Evolutionary conservation across 2,797 vertebrate species (phyloP).

Genomic region (Dermochelys coriacea): DNA sequence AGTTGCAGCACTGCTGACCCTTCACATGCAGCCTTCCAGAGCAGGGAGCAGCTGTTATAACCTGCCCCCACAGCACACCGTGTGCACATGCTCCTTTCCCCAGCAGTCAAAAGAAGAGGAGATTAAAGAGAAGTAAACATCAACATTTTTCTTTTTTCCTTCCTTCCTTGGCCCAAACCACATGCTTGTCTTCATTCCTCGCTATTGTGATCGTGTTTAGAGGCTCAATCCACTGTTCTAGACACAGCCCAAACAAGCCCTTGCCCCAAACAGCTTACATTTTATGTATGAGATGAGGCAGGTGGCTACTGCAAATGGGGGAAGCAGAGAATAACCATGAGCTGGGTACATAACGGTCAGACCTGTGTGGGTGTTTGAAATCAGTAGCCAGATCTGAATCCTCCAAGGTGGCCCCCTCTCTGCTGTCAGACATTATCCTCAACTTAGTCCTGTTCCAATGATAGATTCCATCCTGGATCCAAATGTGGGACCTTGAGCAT

Average conservation of each 20-base stretch:
- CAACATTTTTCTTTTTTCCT: background rate
- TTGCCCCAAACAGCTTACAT: background rate
- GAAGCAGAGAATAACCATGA: background rate
- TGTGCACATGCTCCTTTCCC: background rate
- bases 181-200: background rate
- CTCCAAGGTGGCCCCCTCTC: background rate
- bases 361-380: background rate
- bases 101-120: background rate
- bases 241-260: background rate
- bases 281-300: background rate
- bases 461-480: background rate
- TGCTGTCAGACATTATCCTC: background rate
- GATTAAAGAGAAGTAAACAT: background rate
- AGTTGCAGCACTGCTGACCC: background rate
- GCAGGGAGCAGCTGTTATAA: background rate
- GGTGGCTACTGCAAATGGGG: background rate
- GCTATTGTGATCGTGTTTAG: background rate
- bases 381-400: accelerated
- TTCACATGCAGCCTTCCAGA: background rate
- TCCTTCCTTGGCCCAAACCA: background rate
- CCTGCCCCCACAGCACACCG: background rate
- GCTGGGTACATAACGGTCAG: background rate
- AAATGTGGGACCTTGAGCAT: background rate
- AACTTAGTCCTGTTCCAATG: background rate
- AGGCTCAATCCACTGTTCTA: background rate